These are phyloP conservation scores for Trichopria drosophilae DNA, from an alignment of 2,888 invertebrate species.

Conservation along the genomic window DNA sequence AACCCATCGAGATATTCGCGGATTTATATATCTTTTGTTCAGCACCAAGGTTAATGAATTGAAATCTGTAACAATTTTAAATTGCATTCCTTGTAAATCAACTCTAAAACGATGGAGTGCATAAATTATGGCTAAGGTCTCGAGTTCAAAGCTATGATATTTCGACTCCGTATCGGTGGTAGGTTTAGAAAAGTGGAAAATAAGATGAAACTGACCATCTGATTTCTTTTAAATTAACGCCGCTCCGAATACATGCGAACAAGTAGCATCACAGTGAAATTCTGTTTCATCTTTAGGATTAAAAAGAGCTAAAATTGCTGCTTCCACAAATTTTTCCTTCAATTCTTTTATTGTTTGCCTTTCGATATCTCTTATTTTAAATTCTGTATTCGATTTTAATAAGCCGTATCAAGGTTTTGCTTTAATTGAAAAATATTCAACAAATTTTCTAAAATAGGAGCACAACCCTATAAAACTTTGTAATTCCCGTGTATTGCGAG, in stretches of 20 bases:
- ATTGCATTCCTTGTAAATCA: no score
- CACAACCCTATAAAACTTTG: slow-evolving; percentile 40
- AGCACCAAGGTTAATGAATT: slow-evolving; percentile 40
- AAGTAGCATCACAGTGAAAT: slow-evolving; percentile 50
- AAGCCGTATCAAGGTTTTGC: slow-evolving; percentile 45
- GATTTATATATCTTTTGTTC: slow-evolving; percentile 44
- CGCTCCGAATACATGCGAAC: slow-evolving; percentile 43
- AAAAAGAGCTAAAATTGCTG: no score
- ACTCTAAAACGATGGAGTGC: no score
- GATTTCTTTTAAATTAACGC: no score
- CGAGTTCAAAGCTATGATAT: slow-evolving; percentile 49
- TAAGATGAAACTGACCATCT: no score
- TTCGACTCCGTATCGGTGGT: slow-evolving; percentile 41
- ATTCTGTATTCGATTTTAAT: slow-evolving; percentile 29
- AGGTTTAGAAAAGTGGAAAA: slow-evolving; percentile 46
- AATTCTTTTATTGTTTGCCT: slow-evolving; percentile 18
- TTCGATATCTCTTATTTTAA: slow-evolving; percentile 41
- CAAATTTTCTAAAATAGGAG: slow-evolving; percentile 41
- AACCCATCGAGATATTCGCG: slow-evolving; percentile 44
- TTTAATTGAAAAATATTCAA: slow-evolving; percentile 34
- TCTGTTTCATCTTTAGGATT: slow-evolving; percentile 45
- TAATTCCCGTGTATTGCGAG: slow-evolving; percentile 32
- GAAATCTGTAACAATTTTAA: slow-evolving; percentile 45
- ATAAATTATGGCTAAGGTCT: no score
- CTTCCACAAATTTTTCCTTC: slow-evolving; percentile 25